Evolutionary conservation across 2,888 invertebrate genomes (phyloP).

Genomic region (Nymphalis polychloros): DNA sequence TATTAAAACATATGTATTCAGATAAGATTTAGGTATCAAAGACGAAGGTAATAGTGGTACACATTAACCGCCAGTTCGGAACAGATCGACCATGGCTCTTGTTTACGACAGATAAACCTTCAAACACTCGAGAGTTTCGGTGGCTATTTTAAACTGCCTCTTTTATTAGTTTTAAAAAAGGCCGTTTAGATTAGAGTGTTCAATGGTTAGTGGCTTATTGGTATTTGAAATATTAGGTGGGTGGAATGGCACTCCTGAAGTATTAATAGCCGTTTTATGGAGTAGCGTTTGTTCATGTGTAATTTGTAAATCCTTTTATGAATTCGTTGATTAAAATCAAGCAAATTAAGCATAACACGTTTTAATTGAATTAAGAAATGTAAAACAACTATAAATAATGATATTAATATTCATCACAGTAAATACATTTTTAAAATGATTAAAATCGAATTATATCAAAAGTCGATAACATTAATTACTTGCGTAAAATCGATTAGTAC

Average conservation of each 20-base stretch:
- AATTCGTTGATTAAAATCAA: background rate
- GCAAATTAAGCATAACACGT: no score
- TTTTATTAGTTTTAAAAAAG: conserved; percentile 81
- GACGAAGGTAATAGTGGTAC: conserved; percentile 65
- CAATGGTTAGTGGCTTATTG: conserved; percentile 71
- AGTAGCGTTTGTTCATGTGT: conserved; percentile 28
- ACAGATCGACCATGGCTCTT: conserved; percentile 58
- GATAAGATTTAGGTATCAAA: conserved; percentile 50
- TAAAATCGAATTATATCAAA: conserved; percentile 20
- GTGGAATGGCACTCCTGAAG: conserved; percentile 59
- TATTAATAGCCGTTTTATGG: conserved; percentile 40
- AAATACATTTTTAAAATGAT: conserved; percentile 9
- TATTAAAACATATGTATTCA: conserved; percentile 56
- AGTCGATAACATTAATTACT: conserved; percentile 27
- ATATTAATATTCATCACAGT: background rate
- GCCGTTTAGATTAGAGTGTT: conserved; percentile 78
- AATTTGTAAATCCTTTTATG: background rate
- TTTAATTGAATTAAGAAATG: no score
- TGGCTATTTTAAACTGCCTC: conserved; percentile 78
- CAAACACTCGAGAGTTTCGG: conserved; percentile 73
- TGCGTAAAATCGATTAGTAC: conserved; percentile 27
- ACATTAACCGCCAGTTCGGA: conserved; percentile 57
- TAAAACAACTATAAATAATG: no score
- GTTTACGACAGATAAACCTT: conserved; percentile 68
- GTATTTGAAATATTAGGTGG: conserved; percentile 72